A percentile compares a stretch with the other conserved stretches of the same genome.
phyloP scores from a whole-genome alignment of 2,113 vertebrate species.

The Sylvietta virens region DNA sequence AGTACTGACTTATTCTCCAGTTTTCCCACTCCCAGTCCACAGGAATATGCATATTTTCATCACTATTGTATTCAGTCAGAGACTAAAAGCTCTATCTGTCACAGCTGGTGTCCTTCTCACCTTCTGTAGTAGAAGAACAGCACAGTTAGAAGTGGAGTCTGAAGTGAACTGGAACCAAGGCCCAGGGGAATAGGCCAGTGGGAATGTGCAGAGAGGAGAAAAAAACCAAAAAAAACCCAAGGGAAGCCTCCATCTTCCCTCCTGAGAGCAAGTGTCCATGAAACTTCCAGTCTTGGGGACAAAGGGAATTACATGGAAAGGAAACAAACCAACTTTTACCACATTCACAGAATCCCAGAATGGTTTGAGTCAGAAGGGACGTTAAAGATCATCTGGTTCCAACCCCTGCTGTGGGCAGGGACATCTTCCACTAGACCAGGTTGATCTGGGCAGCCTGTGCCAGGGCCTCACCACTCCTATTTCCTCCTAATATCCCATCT shows the following conservation, averaged over 20 bases:
- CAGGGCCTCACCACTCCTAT: neutral
- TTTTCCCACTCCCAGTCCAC: neutral
- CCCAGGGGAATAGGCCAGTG: neutral
- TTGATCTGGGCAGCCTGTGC: neutral
- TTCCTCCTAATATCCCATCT: neutral
- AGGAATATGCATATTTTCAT: neutral
- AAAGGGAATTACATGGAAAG: neutral
- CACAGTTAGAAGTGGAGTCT: neutral
- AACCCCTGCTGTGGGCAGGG: neutral
- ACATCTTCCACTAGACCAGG: neutral
- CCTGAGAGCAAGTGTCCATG: neutral
- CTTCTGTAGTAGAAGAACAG: neutral
- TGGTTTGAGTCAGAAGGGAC: neutral
- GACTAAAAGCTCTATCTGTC: neutral
- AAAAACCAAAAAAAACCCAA: accelerated
- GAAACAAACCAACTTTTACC: neutral
- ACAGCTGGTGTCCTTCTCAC: neutral
- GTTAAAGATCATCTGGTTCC: neutral
- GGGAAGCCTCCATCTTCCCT: neutral
- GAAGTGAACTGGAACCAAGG: neutral
- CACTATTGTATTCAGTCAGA: neutral
- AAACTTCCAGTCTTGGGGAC: neutral
- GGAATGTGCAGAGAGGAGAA: accelerated
- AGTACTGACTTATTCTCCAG: neutral
- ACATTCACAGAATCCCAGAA: accelerated